Evolutionary conservation across 2,888 invertebrate genomes (phyloP).

Genomic region (Eurois occulta): DNA sequence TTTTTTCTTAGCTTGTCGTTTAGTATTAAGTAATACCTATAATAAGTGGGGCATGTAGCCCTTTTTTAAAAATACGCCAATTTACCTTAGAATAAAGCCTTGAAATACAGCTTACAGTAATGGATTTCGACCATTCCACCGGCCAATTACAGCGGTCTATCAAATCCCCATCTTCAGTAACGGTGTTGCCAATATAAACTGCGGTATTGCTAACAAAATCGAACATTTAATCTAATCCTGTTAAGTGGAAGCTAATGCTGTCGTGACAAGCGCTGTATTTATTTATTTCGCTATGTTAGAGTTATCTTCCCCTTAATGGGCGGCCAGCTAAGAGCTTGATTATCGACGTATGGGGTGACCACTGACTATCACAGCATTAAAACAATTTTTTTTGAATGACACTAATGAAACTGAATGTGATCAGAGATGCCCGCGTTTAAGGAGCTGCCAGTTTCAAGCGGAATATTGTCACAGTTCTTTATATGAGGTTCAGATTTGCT

Average conservation of each 20-base stretch:
- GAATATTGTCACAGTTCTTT: too few relatives aligned
- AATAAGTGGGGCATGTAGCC: not conserved
- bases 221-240: constrained; percentile 80
- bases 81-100: not conserved
- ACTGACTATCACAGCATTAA: constrained; percentile 28
- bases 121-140: constrained; percentile 8
- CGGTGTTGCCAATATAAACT: constrained; percentile 61
- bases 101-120: not conserved
- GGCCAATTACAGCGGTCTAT: constrained; percentile 54
- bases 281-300: constrained; percentile 75
- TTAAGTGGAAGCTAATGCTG: constrained; percentile 86
- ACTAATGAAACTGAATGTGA: not conserved
- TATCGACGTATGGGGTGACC: constrained; percentile 66
- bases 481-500: not conserved
- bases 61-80: not conserved
- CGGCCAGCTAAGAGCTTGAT: constrained; percentile 81
- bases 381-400: not conserved
- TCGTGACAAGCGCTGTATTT: constrained; percentile 81
- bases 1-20: not conserved
- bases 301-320: constrained; percentile 85
- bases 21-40: not conserved
- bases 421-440: not conserved
- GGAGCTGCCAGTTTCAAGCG: not conserved
- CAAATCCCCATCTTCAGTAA: constrained; percentile 57
- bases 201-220: constrained; percentile 67